A percentile compares a stretch with the other conserved stretches of the same genome.
phyloP scores from a whole-genome alignment of 2,113 vertebrate species.

The Carassius gibelio region DNA sequence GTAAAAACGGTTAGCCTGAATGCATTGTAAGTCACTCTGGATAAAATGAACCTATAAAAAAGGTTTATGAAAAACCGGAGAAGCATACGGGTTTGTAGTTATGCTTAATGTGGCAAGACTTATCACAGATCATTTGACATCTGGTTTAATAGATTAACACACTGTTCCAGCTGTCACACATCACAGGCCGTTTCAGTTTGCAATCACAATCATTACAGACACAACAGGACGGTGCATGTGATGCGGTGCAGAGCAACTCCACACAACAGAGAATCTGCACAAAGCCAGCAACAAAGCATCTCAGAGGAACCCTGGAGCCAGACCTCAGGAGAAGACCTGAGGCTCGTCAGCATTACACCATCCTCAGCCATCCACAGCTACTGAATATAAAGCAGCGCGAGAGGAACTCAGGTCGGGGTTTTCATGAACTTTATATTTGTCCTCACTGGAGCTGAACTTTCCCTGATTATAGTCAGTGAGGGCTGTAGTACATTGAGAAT shows the following conservation, averaged over 20 bases:
- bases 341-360: neutral
- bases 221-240: neutral
- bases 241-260: neutral
- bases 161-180: slow-evolving; percentile 22
- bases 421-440: neutral
- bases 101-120: slow-evolving; percentile 7
- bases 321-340: neutral
- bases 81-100: neutral
- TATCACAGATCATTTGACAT: slow-evolving; percentile 27
- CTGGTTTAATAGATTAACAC: slow-evolving; percentile 12
- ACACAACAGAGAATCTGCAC: slow-evolving; percentile 11
- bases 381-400: neutral
- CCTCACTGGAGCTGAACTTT: neutral
- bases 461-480: neutral
- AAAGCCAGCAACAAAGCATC: neutral
- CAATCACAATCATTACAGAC: neutral
- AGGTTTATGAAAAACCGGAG: neutral
- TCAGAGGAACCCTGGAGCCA: neutral
- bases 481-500: neutral
- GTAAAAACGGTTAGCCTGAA: too few species aligned
- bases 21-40: too few species aligned
- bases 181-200: neutral
- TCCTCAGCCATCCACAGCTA: neutral
- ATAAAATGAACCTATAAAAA: too few species aligned
- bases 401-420: neutral